phyloP scores from a whole-genome alignment of 23 tunicate genomes.

The Halocynthia aurantium region DNA sequence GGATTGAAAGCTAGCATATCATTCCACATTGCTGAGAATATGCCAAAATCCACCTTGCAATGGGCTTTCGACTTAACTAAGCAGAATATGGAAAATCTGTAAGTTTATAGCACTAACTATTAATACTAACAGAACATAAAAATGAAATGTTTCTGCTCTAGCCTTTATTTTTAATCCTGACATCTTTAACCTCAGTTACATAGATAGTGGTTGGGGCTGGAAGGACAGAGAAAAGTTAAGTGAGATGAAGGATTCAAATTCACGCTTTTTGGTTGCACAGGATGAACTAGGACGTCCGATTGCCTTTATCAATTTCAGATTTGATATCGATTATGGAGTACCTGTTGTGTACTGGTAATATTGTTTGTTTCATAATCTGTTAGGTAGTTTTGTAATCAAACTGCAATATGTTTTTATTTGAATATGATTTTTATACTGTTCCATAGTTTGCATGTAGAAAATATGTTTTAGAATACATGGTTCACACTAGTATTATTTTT shows the following conservation, averaged over 20 bases:
- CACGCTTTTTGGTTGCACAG: conserved; percentile 51
- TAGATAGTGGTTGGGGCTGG: conserved; percentile 82
- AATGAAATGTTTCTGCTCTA: background rate
- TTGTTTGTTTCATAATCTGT: background rate
- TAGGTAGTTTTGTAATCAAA: background rate
- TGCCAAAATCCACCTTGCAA: conserved; percentile 22
- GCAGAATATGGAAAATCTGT: conserved; percentile 53
- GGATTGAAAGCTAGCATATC: conserved; percentile 23
- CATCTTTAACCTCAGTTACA: conserved; percentile 25
- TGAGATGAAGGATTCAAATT: conserved; percentile 49
- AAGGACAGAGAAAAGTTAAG: conserved; percentile 67
- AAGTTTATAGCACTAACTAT: conserved; percentile 11
- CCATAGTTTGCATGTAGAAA: background rate
- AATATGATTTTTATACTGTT: background rate
- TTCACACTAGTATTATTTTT: background rate
- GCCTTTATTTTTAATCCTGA: background rate
- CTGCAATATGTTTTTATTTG: no score
- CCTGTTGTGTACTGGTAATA: conserved; percentile 83
- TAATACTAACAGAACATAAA: background rate
- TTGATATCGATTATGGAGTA: conserved; percentile 75
- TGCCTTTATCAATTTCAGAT: conserved; percentile 77
- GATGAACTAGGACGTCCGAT: conserved; percentile 38
- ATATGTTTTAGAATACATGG: background rate
- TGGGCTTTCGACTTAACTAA: conserved; percentile 75
- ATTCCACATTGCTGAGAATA: conserved; percentile 24